Evolutionary conservation across 2,797 vertebrate genomes (phyloP).

Genomic region (Tiaroga cobitis): DNA sequence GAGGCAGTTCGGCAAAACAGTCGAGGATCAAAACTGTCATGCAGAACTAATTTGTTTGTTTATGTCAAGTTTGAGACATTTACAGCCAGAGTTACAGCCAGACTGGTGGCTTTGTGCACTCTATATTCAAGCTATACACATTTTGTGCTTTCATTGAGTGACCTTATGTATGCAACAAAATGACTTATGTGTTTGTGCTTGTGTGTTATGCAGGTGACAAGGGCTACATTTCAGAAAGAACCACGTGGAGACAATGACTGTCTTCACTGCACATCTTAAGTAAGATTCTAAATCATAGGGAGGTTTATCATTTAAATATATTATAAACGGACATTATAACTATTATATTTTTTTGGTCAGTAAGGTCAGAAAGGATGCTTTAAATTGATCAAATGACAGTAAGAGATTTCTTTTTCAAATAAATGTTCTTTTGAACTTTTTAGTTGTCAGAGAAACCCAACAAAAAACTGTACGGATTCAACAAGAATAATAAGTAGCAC

Average conservation of each 20-base stretch:
- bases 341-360: background rate
- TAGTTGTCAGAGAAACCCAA: background rate
- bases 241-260: no score
- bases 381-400: background rate
- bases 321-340: background rate
- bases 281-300: background rate
- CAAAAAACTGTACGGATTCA: background rate
- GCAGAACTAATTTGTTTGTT: slow-evolving; percentile 18
- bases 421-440: background rate
- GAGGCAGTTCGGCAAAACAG: background rate
- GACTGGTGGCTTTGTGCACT: background rate
- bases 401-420: background rate
- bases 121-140: background rate
- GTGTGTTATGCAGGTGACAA: background rate
- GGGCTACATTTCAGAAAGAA: background rate
- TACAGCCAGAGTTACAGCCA: background rate
- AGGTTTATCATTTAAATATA: background rate
- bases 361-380: background rate
- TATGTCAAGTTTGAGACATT: slow-evolving; percentile 11
- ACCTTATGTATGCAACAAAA: background rate
- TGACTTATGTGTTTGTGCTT: background rate
- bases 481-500: no score
- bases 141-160: background rate
- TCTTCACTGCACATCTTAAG: background rate
- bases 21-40: slow-evolving; percentile 9